Conservation (phyloP, 2,888 invertebrate species). For the Drosophila lutescens region DNA sequence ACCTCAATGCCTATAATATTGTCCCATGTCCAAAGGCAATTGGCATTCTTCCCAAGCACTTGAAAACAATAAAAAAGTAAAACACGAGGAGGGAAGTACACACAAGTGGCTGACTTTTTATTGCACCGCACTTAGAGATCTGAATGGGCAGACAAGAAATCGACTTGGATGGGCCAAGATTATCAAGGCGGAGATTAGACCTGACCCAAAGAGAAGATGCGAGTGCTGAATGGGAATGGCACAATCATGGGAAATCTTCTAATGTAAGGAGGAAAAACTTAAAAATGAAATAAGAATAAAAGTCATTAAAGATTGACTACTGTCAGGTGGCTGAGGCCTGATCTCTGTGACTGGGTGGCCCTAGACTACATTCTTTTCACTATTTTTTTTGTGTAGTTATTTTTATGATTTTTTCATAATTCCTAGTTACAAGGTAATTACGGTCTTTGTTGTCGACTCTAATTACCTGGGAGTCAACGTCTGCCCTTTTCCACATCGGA, state of each 20-base stretch:
- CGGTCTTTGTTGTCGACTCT: constrained; percentile 63
- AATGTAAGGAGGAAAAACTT: constrained; percentile 46
- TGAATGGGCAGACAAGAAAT: constrained; percentile 32
- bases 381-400: constrained; percentile 6
- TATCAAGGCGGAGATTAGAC: constrained; percentile 65
- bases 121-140: constrained; percentile 40
- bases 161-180: constrained; percentile 42
- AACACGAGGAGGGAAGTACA: constrained; percentile 1
- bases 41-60: constrained; percentile 30
- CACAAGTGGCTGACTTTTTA: constrained; percentile 38
- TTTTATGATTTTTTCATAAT: constrained; percentile 59
- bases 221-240: constrained; percentile 49
- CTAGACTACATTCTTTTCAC: constrained; percentile 37
- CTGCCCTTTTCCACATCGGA: constrained; percentile 46
- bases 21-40: constrained; percentile 20
- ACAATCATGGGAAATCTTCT: constrained; percentile 74
- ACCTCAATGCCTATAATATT: constrained; percentile 16
- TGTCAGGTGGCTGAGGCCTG: constrained; percentile 46
- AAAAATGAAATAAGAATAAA: constrained; percentile 53
- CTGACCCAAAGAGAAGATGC: constrained; percentile 43
- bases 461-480: constrained; percentile 66
- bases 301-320: constrained; percentile 71
- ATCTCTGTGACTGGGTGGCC: constrained; percentile 45
- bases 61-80: constrained; percentile 13
- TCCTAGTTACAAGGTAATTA: constrained; percentile 67